phyloP scores from a whole-genome alignment of 2,888 invertebrate species.

The Lissonota sp. region DNA sequence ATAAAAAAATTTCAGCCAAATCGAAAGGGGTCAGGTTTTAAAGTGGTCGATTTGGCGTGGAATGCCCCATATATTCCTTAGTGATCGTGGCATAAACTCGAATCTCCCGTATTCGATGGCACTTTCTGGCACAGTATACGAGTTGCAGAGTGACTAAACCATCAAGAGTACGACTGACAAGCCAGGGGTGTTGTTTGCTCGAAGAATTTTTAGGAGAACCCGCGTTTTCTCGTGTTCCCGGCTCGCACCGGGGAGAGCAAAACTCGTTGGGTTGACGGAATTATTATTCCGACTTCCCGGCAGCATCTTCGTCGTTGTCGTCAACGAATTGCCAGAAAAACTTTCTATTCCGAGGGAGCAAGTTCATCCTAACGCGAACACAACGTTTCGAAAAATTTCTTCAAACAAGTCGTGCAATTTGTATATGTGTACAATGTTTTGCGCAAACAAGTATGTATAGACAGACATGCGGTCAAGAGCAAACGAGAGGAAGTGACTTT shows the following conservation, averaged over 20 bases:
- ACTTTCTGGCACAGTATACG: constrained; percentile 55
- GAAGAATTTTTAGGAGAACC: constrained; percentile 33
- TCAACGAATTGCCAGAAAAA: constrained; percentile 59
- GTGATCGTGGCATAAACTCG: too few relatives aligned
- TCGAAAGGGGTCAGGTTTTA: too few relatives aligned
- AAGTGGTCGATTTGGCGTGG: too few relatives aligned
- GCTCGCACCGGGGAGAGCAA: neutral
- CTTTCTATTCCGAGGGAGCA: constrained; percentile 48
- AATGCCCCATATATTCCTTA: too few relatives aligned
- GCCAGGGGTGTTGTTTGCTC: constrained; percentile 35
- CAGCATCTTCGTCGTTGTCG: constrained; percentile 21
- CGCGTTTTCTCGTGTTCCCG: constrained; percentile 32
- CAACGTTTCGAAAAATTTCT: too few relatives aligned
- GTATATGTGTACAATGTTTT: too few relatives aligned
- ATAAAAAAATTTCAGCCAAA: neutral
- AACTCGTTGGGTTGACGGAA: constrained; percentile 67
- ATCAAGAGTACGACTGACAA: constrained; percentile 30
- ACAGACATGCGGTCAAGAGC: neutral
- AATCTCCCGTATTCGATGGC: constrained; percentile 8
- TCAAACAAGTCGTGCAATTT: too few relatives aligned
- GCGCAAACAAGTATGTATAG: too few relatives aligned
- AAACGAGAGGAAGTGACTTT: constrained; percentile 36
- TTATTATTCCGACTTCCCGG: constrained; percentile 71
- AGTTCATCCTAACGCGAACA: neutral
- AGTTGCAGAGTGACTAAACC: constrained; percentile 46